Base-by-base conservation (phyloP, 2,888 invertebrate genomes). In the Oligia fasciuncula region DNA sequence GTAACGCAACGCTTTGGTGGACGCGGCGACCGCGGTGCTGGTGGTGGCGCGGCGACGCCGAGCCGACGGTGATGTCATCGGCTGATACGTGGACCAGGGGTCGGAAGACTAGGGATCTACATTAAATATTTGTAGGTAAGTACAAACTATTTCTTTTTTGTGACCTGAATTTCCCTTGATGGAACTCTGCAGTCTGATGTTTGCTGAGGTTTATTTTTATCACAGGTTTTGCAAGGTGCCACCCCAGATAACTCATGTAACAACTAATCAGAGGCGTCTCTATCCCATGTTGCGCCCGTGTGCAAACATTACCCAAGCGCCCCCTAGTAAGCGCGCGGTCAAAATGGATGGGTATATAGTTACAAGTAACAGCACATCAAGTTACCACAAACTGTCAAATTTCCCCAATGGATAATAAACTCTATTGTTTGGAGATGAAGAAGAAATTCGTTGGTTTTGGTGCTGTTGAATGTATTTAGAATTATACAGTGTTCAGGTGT, bases 21-120 rank as follows among this genome's bases (percentile, higher is more conserved):
- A 54, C 29, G 69, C 68, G 62, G 54, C 40, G 69, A n/a, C n/a
- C 57, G 43, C 13, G 49, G 72, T 29, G 29, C 29, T 29, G 29
- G 29, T 29, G 29, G 29, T 35, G 69, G 46, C 49, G 74, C 73
- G 40, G 62, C 69, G 62, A 40, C 81, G 81, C 57, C 70, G 76
- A 71, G 66, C 76, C 90, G 84, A 90, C 92, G 92, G 92, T 96
- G 96, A 96, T 95, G 94, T 94, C 95, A 95, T 93, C 95, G 92
- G 92, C 90, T 85, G 79, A 90, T 91, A 91, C 95, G 94, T 94
- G 92, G 92, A 88, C 71, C 93, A 93, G 94, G 87, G 86, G 85
- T 89, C 66, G 62, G 11, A 13, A 72, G 23, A 29, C 49, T 66
- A 14, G 9, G 57, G 83, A 3, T 17, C 29, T 54, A n/a, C 19